A percentile compares a stretch with the other conserved stretches of the same genome.
Evolutionary conservation across 2,797 vertebrate species (phyloP).

Genomic region (Erithacus rubecula): DNA sequence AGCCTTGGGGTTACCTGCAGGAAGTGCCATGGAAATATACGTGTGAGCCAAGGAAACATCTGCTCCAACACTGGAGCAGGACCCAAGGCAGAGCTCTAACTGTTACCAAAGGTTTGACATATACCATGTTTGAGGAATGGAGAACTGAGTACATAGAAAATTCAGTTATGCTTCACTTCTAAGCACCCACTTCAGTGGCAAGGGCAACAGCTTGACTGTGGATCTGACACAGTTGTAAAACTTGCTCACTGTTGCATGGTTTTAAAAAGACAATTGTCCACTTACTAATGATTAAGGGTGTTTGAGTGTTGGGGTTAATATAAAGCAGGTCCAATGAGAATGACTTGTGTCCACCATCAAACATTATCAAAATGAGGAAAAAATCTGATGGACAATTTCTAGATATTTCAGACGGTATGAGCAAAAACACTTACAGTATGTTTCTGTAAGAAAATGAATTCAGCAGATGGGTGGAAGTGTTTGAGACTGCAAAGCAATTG

Average conservation of each 20-base stretch:
- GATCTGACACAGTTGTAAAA: neutral
- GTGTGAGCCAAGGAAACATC: neutral
- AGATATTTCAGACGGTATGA: neutral
- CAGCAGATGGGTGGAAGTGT: neutral
- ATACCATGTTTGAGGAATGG: neutral
- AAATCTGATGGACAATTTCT: neutral
- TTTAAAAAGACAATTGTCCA: neutral
- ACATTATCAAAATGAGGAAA: neutral
- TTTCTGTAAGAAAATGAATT: neutral
- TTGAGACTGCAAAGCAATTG: neutral
- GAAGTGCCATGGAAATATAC: neutral
- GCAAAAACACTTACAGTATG: neutral
- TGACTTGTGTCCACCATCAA: neutral
- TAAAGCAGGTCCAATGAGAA: neutral
- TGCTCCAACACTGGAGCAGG: neutral
- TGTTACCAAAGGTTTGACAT: neutral
- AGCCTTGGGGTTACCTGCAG: neutral
- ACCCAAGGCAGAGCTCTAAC: neutral
- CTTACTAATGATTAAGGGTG: neutral
- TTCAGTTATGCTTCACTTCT: neutral
- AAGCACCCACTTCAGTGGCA: neutral
- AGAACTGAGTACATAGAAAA: neutral
- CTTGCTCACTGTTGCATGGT: neutral
- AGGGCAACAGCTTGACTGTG: neutral
- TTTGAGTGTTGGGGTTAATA: accelerated